A percentile compares a stretch with the other conserved stretches of the same genome.
These are phyloP conservation scores for Verasper variegatus DNA, from an alignment of 2,113 vertebrate genomes.

Conservation along the genomic window DNA sequence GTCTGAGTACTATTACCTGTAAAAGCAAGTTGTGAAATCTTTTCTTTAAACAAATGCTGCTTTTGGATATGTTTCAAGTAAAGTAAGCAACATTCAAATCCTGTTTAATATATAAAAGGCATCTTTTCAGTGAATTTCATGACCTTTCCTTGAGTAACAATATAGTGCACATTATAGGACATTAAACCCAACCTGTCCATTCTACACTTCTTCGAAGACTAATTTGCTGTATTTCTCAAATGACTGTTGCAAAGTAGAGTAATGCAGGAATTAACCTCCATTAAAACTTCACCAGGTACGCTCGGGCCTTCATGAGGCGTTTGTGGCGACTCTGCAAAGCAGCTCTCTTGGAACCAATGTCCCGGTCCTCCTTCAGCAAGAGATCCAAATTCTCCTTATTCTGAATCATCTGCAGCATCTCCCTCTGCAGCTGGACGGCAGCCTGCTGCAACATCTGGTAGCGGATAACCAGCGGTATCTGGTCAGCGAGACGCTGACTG, in stretches of 20 bases:
- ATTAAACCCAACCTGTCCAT: no score
- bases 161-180: no score
- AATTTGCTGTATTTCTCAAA: not conserved
- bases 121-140: no score
- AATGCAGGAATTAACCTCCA: no score
- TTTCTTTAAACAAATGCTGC: no score
- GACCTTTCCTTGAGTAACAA: no score
- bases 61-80: no score
- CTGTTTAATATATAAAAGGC: no score
- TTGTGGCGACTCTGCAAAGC: slow-evolving; percentile 71
- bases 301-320: slow-evolving; percentile 82
- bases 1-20: no score
- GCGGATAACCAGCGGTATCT: slow-evolving; percentile 88
- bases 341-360: slow-evolving; percentile 78
- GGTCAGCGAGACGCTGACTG: slow-evolving; percentile 82
- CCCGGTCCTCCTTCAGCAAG: slow-evolving; percentile 83
- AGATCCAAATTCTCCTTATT: slow-evolving; percentile 66
- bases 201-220: not conserved
- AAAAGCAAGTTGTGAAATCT: no score
- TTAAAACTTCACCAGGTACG: slow-evolving; percentile 80
- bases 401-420: slow-evolving; percentile 87
- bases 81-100: no score
- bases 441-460: slow-evolving; percentile 82
- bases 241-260: not conserved
- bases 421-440: slow-evolving; percentile 76